Percentiles rank a stretch among this genome's conserved stretches.
Conservation (phyloP, 2,888 invertebrate species). For the Merodon equestris region DNA sequence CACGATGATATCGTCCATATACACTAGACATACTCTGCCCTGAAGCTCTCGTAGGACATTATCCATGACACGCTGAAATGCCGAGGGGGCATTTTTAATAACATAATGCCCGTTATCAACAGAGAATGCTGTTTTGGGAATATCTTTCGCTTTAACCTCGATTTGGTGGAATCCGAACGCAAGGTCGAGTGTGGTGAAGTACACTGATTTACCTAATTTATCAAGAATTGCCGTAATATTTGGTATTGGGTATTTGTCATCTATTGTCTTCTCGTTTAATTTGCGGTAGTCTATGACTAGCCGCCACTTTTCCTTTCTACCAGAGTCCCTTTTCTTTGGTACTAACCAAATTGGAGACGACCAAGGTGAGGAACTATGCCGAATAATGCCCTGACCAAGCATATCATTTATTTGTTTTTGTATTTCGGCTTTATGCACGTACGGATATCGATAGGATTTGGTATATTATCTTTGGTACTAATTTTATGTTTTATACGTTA, state of each 20-base stretch:
- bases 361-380: constrained; percentile 22
- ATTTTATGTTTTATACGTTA: constrained; percentile 59
- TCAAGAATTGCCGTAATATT: not conserved
- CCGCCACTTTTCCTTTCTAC: constrained; percentile 8
- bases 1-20: constrained; percentile 14
- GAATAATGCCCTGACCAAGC: constrained; percentile 19
- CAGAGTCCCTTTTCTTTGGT: constrained; percentile 7
- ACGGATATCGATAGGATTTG: constrained; percentile 22
- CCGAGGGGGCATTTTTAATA: too few relatives aligned
- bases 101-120: too few relatives aligned
- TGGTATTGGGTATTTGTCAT: too few relatives aligned
- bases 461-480: constrained; percentile 25
- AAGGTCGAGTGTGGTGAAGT: constrained; percentile 1
- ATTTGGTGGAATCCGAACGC: not conserved
- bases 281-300: constrained; percentile 12
- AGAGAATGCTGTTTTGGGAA: constrained; percentile 3
- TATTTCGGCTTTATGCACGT: constrained; percentile 19
- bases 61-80: not conserved
- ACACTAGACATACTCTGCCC: not conserved
- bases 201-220: not conserved
- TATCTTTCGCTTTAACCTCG: not conserved
- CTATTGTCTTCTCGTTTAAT: constrained; percentile 2
- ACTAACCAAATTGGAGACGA: constrained; percentile 23
- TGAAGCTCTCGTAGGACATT: not conserved
- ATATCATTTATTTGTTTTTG: constrained; percentile 24